These are phyloP conservation scores for Nineta flava DNA, from an alignment of 2,888 invertebrate genomes.

Conservation along the genomic window DNA sequence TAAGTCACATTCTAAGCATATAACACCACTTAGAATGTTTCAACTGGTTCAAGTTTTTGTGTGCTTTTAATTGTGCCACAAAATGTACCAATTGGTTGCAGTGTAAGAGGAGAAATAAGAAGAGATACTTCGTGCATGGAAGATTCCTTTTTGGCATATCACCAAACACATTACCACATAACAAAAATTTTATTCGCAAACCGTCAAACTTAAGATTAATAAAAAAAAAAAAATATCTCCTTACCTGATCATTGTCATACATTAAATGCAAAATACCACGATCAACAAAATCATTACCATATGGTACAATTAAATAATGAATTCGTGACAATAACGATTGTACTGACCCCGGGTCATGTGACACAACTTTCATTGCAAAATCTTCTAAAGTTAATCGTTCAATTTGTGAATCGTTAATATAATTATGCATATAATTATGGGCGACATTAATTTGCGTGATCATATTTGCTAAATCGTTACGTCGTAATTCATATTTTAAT, in stretches of 20 bases:
- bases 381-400: conserved; percentile 50
- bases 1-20: too few species aligned
- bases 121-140: too few species aligned
- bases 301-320: conserved; percentile 42
- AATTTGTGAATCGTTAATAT: conserved; percentile 34
- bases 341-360: conserved; percentile 47
- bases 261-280: conserved; percentile 21
- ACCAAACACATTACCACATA: too few species aligned
- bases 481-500: conserved; percentile 37
- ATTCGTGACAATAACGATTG: conserved; percentile 48
- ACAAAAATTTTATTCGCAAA: too few species aligned
- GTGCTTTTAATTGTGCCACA: too few species aligned
- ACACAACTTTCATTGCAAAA: conserved; percentile 53
- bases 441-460: conserved; percentile 40
- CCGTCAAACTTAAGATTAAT: too few species aligned
- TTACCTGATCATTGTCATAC: conserved; percentile 7
- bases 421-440: conserved; percentile 41
- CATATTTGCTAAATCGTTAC: conserved; percentile 45
- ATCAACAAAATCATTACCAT: conserved; percentile 28
- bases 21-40: too few species aligned
- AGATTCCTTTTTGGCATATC: too few species aligned
- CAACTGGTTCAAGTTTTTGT: too few species aligned
- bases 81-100: too few species aligned
- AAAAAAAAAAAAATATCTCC: not conserved
- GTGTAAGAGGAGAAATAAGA: too few species aligned